Evolutionary conservation across 2,797 vertebrate species (phyloP).

Genomic region (Erpetoichthys calabaricus): DNA sequence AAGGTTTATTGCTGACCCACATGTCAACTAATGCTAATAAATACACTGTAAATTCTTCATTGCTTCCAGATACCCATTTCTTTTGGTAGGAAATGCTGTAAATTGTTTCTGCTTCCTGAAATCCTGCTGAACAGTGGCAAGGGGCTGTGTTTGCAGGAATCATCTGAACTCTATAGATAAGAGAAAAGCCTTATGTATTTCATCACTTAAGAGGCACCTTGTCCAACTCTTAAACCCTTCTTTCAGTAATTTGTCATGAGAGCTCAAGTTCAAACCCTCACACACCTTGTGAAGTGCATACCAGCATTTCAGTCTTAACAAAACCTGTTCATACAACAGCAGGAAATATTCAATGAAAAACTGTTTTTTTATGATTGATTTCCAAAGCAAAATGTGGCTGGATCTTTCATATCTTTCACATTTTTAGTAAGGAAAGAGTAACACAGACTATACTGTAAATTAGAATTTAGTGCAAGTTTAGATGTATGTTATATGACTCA

Average conservation of each 20-base stretch:
- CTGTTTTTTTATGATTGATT: too few relatives aligned
- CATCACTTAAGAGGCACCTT: constrained; percentile 18
- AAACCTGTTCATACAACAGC: constrained; percentile 18
- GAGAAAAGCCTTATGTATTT: constrained; percentile 20
- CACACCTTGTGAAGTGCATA: constrained; percentile 6
- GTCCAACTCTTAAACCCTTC: constrained; percentile 24
- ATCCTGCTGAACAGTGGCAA: constrained; percentile 8
- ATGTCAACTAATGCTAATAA: constrained; percentile 6
- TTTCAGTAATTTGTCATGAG: constrained; percentile 31
- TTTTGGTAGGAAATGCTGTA: constrained; percentile 5
- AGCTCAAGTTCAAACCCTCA: constrained; percentile 15
- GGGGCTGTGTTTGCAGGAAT: constrained; percentile 11
- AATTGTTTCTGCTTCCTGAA: constrained; percentile 8
- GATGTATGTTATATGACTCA: too few relatives aligned
- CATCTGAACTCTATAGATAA: constrained; percentile 19
- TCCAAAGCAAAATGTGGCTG: too few relatives aligned
- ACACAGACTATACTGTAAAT: too few relatives aligned
- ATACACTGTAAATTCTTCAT: constrained; percentile 10
- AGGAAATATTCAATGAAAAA: constrained; percentile 9
- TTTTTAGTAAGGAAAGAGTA: too few relatives aligned
- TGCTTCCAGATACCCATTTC: constrained; percentile 13
- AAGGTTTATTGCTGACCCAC: constrained; percentile 2
- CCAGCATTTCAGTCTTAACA: constrained; percentile 12
- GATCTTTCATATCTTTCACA: too few relatives aligned
- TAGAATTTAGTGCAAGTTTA: too few relatives aligned